A percentile compares a stretch with the other conserved stretches of the same genome.
phyloP scores from a whole-genome alignment of 1,140 invertebrate species.

The Teleogryllus occipitalis region DNA sequence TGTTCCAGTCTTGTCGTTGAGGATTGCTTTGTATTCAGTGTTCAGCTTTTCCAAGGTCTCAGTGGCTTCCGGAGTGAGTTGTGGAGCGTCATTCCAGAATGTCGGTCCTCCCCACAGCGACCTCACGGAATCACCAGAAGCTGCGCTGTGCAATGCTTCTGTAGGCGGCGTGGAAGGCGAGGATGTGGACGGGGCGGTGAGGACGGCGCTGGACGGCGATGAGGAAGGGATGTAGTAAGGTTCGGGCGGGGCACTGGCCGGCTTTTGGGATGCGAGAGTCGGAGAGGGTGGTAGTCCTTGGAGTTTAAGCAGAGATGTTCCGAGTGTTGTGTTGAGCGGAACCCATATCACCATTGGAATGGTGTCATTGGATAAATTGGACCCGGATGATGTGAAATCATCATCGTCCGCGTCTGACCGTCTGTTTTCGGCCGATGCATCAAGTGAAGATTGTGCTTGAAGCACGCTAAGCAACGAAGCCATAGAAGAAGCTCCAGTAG shows the following conservation, averaged over 20 bases:
- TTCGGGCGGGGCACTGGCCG: not conserved
- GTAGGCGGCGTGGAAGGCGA: no score
- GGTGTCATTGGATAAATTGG: not conserved
- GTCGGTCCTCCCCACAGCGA: not conserved
- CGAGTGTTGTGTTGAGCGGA: not conserved
- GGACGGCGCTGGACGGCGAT: no score
- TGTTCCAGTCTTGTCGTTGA: no score
- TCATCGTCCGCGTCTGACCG: not conserved
- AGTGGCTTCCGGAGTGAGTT: no score
- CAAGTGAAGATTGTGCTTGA: not conserved
- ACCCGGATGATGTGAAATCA: not conserved
- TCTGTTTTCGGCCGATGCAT: not conserved
- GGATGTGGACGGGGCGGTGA: no score
- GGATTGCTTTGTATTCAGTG: no score
- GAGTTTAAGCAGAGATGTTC: not conserved
- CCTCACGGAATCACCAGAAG: not conserved
- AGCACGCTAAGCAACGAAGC: not conserved
- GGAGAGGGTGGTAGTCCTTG: not conserved
- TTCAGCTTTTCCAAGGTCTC: no score
- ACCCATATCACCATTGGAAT: not conserved
- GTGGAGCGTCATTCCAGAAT: not conserved
- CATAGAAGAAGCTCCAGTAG: not conserved
- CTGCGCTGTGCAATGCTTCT: not conserved
- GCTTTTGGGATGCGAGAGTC: not conserved
- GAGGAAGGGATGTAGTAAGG: not conserved